Percentiles rank a stretch among this genome's conserved stretches.
Evolutionary conservation across 2,113 vertebrate species (phyloP).

Genomic region (Ochotona princeps): DNA sequence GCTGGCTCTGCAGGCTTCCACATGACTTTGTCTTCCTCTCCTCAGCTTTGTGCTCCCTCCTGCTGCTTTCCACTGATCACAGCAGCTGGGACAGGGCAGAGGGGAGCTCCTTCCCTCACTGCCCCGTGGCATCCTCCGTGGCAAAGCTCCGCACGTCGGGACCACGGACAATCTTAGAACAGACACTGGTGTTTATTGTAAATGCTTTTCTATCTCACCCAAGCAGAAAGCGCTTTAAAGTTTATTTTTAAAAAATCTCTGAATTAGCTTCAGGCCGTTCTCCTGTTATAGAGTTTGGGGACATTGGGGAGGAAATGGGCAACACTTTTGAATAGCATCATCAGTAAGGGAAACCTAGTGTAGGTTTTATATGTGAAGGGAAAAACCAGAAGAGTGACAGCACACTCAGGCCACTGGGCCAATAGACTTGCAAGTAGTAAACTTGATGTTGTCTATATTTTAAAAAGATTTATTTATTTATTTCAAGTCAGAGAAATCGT

Average conservation of each 20-base stretch:
- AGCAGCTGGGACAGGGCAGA: neutral
- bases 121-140: neutral
- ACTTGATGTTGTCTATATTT: neutral
- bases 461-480: too few species aligned
- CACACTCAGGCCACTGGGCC: neutral
- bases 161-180: neutral
- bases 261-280: neutral
- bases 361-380: neutral
- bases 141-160: neutral
- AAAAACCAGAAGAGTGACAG: neutral
- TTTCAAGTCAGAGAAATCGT: too few species aligned
- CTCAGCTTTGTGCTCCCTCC: neutral
- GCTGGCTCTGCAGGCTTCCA: neutral
- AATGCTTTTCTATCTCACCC: neutral
- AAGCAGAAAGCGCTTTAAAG: slow-evolving; percentile 30
- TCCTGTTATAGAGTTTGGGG: neutral
- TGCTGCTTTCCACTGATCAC: neutral
- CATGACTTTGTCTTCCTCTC: neutral
- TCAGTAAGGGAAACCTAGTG: slow-evolving; percentile 4
- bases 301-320: neutral
- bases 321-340: neutral
- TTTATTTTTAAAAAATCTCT: neutral
- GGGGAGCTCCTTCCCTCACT: neutral
- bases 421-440: neutral
- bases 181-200: neutral